These are phyloP conservation scores for human (Homo sapiens) DNA, from an alignment of 2,113 vertebrate genomes.

Conservation along the genomic window DNA sequence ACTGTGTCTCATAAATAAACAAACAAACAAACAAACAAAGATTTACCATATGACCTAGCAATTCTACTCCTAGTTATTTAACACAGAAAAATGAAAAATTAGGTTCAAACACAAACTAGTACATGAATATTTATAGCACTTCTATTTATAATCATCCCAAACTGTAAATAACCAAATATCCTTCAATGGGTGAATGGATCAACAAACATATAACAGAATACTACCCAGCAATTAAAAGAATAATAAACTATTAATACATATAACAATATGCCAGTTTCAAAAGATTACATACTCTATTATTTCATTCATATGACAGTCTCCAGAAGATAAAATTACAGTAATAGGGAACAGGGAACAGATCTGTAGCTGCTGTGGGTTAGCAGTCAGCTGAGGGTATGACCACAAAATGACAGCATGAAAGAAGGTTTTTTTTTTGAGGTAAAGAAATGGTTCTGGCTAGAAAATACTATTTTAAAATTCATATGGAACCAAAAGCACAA, in stretches of 20 bases:
- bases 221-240: neutral
- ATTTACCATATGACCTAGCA: too few relatives aligned
- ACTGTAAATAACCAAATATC: neutral
- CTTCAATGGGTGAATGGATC: neutral
- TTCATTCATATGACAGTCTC: neutral
- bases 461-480: too few relatives aligned
- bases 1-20: too few relatives aligned
- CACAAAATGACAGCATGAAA: neutral
- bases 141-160: neutral
- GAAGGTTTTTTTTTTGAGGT: neutral
- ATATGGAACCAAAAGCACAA: too few relatives aligned
- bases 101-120: neutral
- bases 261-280: neutral
- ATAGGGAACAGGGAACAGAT: neutral
- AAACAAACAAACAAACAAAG: too few relatives aligned
- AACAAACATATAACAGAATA: neutral
- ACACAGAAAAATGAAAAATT: neutral
- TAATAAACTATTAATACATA: neutral
- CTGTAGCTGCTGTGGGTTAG: neutral
- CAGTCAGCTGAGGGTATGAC: neutral
- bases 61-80: neutral
- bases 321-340: constrained; percentile 3
- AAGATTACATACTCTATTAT: neutral
- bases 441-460: neutral
- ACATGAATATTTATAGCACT: neutral